A percentile compares a stretch with the other conserved stretches of the same genome.
These are phyloP conservation scores for Diorhabda sublineata DNA, from an alignment of 1,140 invertebrate genomes.

Conservation along the genomic window DNA sequence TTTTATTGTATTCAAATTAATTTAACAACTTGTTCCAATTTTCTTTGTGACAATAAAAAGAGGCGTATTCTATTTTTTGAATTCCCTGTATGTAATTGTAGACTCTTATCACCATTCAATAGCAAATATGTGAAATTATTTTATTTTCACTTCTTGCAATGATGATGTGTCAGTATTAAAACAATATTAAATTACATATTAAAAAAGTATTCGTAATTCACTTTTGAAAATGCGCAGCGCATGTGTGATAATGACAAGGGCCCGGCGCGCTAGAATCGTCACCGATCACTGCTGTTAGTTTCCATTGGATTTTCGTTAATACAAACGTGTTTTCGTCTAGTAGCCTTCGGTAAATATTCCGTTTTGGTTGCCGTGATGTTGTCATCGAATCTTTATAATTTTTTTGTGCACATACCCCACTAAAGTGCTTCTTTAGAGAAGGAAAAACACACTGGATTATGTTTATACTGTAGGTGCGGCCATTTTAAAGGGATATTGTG, in stretches of 20 bases:
- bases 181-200: too few relatives aligned
- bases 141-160: too few relatives aligned
- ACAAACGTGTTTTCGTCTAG: conserved; percentile 17
- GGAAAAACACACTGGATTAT: conserved; percentile 9
- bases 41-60: too few relatives aligned
- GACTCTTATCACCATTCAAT: too few relatives aligned
- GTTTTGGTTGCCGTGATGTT: conserved; percentile 5
- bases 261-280: conserved; percentile 11
- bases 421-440: background rate
- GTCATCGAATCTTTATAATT: background rate
- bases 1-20: too few relatives aligned
- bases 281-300: conserved; percentile 23
- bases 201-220: conserved; percentile 5
- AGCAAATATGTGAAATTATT: too few relatives aligned
- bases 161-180: too few relatives aligned
- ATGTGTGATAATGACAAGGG: conserved; percentile 13
- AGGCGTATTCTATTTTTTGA: too few relatives aligned
- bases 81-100: too few relatives aligned
- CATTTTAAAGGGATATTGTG: conserved; percentile 18
- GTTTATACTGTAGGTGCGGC: conserved; percentile 24
- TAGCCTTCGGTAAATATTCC: conserved; percentile 10
- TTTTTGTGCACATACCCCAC: background rate
- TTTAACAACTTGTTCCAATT: too few relatives aligned
- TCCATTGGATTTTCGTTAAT: conserved; percentile 18
- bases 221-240: conserved; percentile 16